A percentile compares a stretch with the other conserved stretches of the same genome.
Conservation (phyloP, 2,888 invertebrate species). For the Augochlorella aurata region DNA sequence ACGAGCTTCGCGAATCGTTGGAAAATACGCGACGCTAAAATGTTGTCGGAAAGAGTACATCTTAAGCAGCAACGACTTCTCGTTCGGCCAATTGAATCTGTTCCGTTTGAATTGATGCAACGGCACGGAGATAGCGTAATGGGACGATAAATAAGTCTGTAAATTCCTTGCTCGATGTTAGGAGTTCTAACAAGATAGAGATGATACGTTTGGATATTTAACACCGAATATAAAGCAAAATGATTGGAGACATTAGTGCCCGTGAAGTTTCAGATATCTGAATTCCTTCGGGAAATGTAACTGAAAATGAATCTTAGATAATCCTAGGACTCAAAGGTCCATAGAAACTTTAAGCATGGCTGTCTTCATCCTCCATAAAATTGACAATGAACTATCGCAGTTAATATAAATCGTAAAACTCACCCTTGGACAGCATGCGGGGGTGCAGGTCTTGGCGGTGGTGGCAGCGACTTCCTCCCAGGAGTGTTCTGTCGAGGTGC, state of each 20-base stretch:
- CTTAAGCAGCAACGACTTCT: background rate
- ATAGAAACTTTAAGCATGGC: too few relatives aligned
- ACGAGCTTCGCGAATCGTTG: background rate
- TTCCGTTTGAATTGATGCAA: background rate
- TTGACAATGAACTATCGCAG: too few relatives aligned
- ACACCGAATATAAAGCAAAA: too few relatives aligned
- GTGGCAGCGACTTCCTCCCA: slow-evolving; percentile 77
- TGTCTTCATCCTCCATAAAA: too few relatives aligned
- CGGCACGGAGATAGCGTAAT: background rate
- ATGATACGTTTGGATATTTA: too few relatives aligned
- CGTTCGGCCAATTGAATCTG: background rate
- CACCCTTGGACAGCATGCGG: slow-evolving; percentile 74
- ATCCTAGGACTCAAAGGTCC: too few relatives aligned
- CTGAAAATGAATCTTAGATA: too few relatives aligned
- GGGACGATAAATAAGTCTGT: background rate
- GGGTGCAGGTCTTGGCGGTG: slow-evolving; percentile 79
- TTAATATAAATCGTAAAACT: slow-evolving; percentile 51
- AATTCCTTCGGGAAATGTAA: too few relatives aligned
- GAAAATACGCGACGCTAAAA: background rate
- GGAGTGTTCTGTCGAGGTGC: slow-evolving; percentile 78
- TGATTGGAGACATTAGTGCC: too few relatives aligned
- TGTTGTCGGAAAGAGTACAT: background rate
- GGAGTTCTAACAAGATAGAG: too few relatives aligned
- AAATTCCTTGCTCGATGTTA: too few relatives aligned
- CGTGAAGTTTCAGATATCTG: too few relatives aligned